Conservation (phyloP, 2,113 vertebrate genomes). For the Clarias batrachus region DNA sequence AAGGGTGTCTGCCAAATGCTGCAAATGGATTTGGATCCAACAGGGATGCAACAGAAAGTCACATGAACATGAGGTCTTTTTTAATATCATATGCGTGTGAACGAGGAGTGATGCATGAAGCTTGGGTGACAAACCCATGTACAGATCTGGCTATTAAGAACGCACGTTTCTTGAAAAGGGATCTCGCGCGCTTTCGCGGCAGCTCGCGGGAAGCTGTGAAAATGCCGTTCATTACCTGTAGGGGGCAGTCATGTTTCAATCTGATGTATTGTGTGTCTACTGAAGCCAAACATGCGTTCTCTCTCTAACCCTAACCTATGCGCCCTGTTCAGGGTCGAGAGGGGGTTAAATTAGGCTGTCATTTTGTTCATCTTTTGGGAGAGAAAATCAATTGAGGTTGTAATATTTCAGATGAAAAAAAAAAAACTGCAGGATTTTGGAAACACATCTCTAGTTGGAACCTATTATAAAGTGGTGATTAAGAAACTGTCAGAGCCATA, state of each 20-base stretch:
- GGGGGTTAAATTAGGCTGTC: not conserved
- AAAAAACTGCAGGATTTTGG: not conserved
- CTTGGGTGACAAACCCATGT: not conserved
- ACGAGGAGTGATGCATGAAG: not conserved
- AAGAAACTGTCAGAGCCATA: not conserved
- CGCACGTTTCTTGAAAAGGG: no score
- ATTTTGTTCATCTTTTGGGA: not conserved
- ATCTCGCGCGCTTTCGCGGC: no score
- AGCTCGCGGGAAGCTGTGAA: no score
- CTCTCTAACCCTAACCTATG: no score
- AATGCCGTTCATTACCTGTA: no score
- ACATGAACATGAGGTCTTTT: not conserved
- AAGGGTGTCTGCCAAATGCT: no score
- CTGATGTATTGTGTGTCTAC: no score
- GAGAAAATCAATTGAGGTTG: not conserved
- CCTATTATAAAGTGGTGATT: not conserved
- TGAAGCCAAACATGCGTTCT: no score
- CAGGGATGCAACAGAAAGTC: not conserved
- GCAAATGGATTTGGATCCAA: no score
- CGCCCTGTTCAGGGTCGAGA: not conserved
- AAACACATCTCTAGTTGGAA: not conserved
- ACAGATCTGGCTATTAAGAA: no score
- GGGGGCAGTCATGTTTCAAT: no score
- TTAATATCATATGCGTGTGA: not conserved
- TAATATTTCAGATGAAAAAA: not conserved